Evolutionary conservation across 2,797 vertebrate species (phyloP).

Genomic region (Lagorchestes hirsutus): DNA sequence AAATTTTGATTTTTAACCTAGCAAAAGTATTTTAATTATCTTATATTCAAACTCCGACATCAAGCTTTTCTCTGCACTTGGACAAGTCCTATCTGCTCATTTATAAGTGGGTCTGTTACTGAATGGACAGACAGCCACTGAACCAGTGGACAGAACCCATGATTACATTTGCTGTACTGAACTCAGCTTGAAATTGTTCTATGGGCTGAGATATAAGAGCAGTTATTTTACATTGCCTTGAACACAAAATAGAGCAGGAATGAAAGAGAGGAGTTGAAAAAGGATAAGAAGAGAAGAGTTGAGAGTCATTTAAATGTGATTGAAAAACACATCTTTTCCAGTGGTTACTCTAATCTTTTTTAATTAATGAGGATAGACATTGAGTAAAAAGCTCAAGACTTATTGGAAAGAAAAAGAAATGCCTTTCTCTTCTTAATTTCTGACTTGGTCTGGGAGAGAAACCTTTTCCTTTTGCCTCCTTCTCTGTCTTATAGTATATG

Average conservation of each 20-base stretch:
- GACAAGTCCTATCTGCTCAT: not conserved
- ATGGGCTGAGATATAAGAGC: not conserved
- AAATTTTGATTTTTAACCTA: not conserved
- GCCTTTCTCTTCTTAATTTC: not conserved
- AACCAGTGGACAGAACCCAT: not conserved
- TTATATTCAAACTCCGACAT: not conserved
- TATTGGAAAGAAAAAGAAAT: not conserved
- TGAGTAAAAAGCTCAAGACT: not conserved
- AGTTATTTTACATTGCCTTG: not conserved
- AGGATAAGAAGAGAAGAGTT: not conserved
- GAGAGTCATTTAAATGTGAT: not conserved
- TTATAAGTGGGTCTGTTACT: not conserved
- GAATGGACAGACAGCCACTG: not conserved
- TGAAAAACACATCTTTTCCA: not conserved
- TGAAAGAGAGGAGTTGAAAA: not conserved
- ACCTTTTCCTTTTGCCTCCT: not conserved
- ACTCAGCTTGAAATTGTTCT: not conserved
- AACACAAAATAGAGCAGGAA: not conserved
- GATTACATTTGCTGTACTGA: not conserved
- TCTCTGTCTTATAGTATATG: not conserved
- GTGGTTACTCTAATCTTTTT: not conserved
- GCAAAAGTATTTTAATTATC: not conserved
- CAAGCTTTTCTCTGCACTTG: not conserved
- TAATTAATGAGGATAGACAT: not conserved
- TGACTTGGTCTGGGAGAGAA: not conserved